A percentile compares a stretch with the other conserved stretches of the same genome.
phyloP scores from a whole-genome alignment of 1,140 invertebrate genomes.

The Acyrthosiphon pisum region DNA sequence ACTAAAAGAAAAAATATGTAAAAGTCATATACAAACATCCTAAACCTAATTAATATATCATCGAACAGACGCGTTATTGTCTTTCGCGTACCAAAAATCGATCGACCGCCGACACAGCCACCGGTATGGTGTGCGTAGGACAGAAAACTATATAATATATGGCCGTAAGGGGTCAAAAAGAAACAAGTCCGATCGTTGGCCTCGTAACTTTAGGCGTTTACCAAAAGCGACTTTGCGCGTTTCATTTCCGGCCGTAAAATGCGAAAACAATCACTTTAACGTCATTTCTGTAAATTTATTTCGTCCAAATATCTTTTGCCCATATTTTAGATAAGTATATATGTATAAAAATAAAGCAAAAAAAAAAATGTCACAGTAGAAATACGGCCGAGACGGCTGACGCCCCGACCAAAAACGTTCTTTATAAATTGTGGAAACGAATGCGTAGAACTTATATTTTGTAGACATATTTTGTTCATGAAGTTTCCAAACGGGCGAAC shows the following conservation, averaged over 20 bases:
- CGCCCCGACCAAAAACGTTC: background rate
- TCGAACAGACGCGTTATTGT: background rate
- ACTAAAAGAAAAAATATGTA: background rate
- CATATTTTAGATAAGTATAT: background rate
- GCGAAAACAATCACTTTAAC: background rate
- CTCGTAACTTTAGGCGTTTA: constrained; percentile 7
- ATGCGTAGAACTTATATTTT: background rate
- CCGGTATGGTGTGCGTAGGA: background rate
- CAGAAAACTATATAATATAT: background rate
- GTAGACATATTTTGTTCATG: background rate
- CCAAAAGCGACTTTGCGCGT: background rate
- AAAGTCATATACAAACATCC: too few species aligned
- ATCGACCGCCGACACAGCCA: background rate
- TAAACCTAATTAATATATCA: background rate
- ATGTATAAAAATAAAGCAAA: background rate
- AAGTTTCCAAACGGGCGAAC: background rate
- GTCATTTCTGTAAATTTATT: background rate
- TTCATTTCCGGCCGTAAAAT: background rate
- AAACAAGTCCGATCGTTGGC: background rate
- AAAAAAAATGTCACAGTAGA: background rate
- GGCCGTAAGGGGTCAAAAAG: background rate
- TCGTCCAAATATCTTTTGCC: background rate
- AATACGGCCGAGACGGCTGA: background rate
- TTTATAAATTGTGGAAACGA: background rate
- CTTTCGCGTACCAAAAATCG: background rate